A percentile compares a stretch with the other conserved stretches of the same genome.
These are phyloP conservation scores for Prunella himalayana DNA, from an alignment of 2,113 vertebrate species.

Conservation along the genomic window DNA sequence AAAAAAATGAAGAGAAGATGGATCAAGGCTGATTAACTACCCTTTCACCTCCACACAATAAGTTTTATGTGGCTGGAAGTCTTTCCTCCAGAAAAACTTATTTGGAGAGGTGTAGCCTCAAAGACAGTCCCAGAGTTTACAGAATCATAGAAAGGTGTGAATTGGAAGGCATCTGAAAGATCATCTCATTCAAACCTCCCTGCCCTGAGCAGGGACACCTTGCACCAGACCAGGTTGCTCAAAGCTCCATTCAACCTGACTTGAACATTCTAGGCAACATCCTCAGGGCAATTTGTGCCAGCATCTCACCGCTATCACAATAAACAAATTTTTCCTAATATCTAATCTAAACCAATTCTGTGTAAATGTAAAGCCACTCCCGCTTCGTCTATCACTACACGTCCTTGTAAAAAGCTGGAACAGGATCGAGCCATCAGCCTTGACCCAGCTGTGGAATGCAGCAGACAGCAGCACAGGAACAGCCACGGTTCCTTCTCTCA, in stretches of 20 bases:
- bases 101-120: not conserved
- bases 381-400: not conserved
- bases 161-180: not conserved
- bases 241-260: not conserved
- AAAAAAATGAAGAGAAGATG: not conserved
- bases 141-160: not conserved
- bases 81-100: not conserved
- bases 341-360: not conserved
- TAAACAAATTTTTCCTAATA: not conserved
- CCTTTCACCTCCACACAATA: not conserved
- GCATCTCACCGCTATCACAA: not conserved
- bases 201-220: not conserved
- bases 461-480: fast-evolving
- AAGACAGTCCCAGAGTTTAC: not conserved
- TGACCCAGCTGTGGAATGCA: fast-evolving
- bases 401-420: not conserved
- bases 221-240: not conserved
- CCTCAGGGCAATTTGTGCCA: not conserved
- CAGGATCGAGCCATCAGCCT: not conserved
- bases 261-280: not conserved
- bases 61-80: not conserved
- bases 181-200: not conserved
- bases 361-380: not conserved
- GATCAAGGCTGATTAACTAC: not conserved
- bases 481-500: fast-evolving